Conservation (phyloP, 2,113 vertebrate genomes). For the Forbesichthys papilliferus region DNA sequence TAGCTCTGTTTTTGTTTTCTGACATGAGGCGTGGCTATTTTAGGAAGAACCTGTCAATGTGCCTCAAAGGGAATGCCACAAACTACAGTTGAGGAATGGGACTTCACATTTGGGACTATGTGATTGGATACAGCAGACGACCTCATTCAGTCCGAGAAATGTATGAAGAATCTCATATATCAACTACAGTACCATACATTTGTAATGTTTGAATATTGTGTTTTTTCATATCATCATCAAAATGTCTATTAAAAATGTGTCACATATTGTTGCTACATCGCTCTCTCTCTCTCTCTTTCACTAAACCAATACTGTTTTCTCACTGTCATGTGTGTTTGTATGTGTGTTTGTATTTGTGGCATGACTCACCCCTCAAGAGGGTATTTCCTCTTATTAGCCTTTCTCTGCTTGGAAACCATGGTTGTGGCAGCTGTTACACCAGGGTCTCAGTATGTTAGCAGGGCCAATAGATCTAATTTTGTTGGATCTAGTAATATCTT, state of each 20-base stretch:
- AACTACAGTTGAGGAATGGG: slow-evolving; percentile 33
- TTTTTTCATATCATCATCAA: background rate
- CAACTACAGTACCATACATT: background rate
- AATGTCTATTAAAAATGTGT: background rate
- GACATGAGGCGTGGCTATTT: slow-evolving; percentile 65
- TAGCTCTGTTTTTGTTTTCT: slow-evolving; percentile 38
- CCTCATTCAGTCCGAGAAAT: background rate
- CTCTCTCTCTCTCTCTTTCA: slow-evolving; percentile 9
- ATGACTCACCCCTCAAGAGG: slow-evolving; percentile 27
- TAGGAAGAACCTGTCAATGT: slow-evolving; percentile 61
- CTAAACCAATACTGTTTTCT: background rate
- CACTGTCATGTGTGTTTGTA: background rate
- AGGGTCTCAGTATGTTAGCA: slow-evolving; percentile 47
- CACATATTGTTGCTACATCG: background rate
- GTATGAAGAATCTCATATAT: background rate
- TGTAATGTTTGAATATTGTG: background rate
- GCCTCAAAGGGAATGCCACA: slow-evolving; percentile 53
- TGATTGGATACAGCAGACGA: slow-evolving; percentile 1
- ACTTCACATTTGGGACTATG: background rate
- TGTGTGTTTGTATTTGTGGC: background rate
- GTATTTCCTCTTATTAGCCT: slow-evolving; percentile 46
- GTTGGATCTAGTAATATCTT: slow-evolving; percentile 22
- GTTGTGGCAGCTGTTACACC: slow-evolving; percentile 46
- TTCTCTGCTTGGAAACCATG: slow-evolving; percentile 30
- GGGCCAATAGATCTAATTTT: slow-evolving; percentile 47